Evolutionary conservation across 2,888 invertebrate species (phyloP).

Genomic region (Phaedon cochleariae): DNA sequence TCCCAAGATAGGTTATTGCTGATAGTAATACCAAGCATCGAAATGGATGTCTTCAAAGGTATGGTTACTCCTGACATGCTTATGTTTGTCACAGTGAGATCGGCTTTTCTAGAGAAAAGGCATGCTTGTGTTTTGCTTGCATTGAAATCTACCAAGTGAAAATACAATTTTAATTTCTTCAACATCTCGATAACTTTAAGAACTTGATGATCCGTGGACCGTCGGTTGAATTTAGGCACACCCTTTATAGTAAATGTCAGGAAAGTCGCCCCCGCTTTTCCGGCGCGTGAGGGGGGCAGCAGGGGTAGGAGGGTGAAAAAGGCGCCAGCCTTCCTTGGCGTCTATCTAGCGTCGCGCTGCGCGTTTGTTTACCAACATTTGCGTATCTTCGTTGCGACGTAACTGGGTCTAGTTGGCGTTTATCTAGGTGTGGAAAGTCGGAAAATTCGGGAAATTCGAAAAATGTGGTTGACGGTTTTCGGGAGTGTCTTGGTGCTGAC

Average conservation of each 20-base stretch:
- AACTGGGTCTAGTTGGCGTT: not conserved
- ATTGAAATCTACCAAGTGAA: no score
- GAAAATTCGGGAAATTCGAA: not conserved
- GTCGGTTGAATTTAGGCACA: slow-evolving; percentile 8
- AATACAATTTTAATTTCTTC: no score
- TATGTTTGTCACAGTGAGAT: no score
- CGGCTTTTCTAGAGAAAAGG: no score
- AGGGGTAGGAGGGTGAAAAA: slow-evolving; percentile 9
- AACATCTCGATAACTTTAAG: no score
- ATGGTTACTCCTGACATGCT: no score
- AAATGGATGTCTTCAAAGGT: no score
- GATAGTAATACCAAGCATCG: no score
- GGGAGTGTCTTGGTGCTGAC: slow-evolving; percentile 18
- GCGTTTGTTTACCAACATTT: slow-evolving; percentile 39
- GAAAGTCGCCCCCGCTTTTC: slow-evolving; percentile 3
- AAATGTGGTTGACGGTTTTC: slow-evolving; percentile 27
- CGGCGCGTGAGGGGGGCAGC: not conserved
- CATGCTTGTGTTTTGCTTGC: no score
- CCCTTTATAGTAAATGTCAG: slow-evolving; percentile 4
- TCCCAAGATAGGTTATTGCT: no score
- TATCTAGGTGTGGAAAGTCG: no score
- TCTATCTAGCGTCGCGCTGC: slow-evolving; percentile 24
- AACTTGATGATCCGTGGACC: no score
- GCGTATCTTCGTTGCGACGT: not conserved
- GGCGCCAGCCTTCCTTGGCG: slow-evolving; percentile 46